Evolutionary conservation across 1,140 invertebrate species (phyloP), one percentile per base, ranked within the genome.

Genomic region (Pentalonia nigronervosa): DNA sequence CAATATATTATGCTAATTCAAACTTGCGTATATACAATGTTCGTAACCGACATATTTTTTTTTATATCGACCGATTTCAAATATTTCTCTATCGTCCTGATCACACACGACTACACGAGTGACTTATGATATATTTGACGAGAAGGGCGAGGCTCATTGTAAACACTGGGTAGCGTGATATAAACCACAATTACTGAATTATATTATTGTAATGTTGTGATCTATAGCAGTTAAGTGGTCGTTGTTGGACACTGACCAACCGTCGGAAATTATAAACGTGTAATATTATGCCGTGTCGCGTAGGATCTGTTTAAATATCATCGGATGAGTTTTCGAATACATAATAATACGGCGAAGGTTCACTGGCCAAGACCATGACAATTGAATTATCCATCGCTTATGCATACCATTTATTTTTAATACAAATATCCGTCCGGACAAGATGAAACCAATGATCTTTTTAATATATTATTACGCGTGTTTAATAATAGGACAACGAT

Each of bases 281-380:
- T 88, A 88, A 53, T 48, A 48, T 88, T 88, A 88, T 53, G 87
- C 86, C 45, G 45, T 48, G 86, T 87, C 86, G 87, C 87, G 87
- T 88, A 88, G 87, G 87, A 50, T 50, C 47, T 48, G 47, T 88
- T 88, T 88, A 53, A 88, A 88, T 48, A 88, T 88, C 87, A 21
- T n/a, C 7, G 20, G 87, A 50, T 48, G 87, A n/a, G 47, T 48
- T 48, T 48, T n/a, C 47, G 30, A 84, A 84, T 48, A 48, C 8
- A 48, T 88, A 88, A 48, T 88, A 88, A 88, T 7, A 53, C 34
- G 48, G 48, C 21, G 20, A 7, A 81, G 90, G 90, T 91, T 91
- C 90, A 83, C 30, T 91, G 90, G 90, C 90, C 90, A 91, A 23
- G 45, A 91, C 91, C 67, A 34, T 92, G 91, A 92, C 91, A 92